Base-by-base conservation (phyloP, 2,888 invertebrate genomes). In the Trissonchulus sp. region DNA sequence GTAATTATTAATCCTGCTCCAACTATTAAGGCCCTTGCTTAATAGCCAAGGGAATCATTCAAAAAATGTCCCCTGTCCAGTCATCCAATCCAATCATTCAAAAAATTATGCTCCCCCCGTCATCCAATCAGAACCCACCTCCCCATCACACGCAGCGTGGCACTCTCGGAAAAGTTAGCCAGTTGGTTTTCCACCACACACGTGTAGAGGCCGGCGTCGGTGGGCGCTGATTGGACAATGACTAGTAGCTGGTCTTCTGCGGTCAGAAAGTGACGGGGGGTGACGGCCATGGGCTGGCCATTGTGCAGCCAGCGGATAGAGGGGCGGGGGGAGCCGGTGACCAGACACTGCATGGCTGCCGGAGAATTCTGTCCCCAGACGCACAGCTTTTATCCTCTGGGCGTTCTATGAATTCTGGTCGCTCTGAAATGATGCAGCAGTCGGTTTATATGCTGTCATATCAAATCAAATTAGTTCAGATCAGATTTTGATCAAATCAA, bases 311-410 rank as follows among this genome's bases (percentile, higher is more conserved):
- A 75, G 30, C 74, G 72, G 68, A 36, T 31, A 72, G 48, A 48
- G 34, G 92, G 94, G 84, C 90, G 91, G 1, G 94, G 94, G 73
- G 91, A 91, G 1, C 94, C 94, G 77, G 90, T 89, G 65, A 92
- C 91, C 89, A 91, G 89, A 84, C 96, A 96, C 84, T 93, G 92
- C 75, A 96, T 85, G 2, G 95, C 94, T 75, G 92, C 91, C 30
- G 92, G n/a, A n/a, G n/a, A n/a, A n/a, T n/a, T n/a, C n/a, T n/a
- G n/a, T n/a, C n/a, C 0, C 95, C 95, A 75, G 90, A 90, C 60
- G 89, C 89, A 0, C 91, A 90, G 85, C 92, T 91, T 84, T 93
- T 93, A 81, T 92, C 90, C 83, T 91, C 90, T 91, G 93, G 92
- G 2, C 91, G 90, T 84, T 91, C 91, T 1, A 90, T 90, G 86